Evolutionary conservation across 2,888 invertebrate species (phyloP).

Genomic region (Dione vanillae): DNA sequence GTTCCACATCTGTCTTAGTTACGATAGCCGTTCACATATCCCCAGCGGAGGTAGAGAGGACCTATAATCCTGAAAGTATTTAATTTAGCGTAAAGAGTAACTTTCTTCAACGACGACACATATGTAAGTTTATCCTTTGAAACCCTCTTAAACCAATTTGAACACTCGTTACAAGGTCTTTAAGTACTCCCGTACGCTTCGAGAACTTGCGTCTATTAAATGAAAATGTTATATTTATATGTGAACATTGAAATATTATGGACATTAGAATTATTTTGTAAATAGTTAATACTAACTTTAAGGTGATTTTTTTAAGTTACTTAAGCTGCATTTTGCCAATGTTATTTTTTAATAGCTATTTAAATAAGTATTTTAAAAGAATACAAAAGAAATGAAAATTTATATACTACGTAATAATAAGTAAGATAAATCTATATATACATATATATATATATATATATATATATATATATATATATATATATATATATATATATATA

Average conservation of each 20-base stretch:
- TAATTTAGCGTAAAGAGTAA: slow-evolving; percentile 7
- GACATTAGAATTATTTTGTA: neutral
- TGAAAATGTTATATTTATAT: slow-evolving; percentile 15
- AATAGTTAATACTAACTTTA: too few relatives aligned
- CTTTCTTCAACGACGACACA: slow-evolving; percentile 27
- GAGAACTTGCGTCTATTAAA: slow-evolving; percentile 14
- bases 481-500: too few relatives aligned
- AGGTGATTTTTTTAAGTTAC: too few relatives aligned
- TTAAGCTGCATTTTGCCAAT: too few relatives aligned
- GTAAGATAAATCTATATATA: too few relatives aligned
- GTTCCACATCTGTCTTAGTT: neutral
- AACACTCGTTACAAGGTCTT: slow-evolving; percentile 27
- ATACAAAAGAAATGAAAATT: too few relatives aligned
- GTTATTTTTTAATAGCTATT: too few relatives aligned
- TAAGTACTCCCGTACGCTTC: slow-evolving; percentile 17
- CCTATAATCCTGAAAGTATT: slow-evolving; percentile 10
- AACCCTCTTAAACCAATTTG: slow-evolving; percentile 23
- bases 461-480: too few relatives aligned
- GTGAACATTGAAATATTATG: neutral
- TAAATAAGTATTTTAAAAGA: too few relatives aligned
- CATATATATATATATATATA: too few relatives aligned
- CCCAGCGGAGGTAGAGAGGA: neutral
- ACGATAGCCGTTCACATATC: neutral
- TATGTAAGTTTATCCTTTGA: slow-evolving; percentile 29
- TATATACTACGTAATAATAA: too few relatives aligned